Evolutionary conservation across 2,113 vertebrate species (phyloP), one percentile per base, ranked within the genome.

Genomic region (Clarias magur): DNA sequence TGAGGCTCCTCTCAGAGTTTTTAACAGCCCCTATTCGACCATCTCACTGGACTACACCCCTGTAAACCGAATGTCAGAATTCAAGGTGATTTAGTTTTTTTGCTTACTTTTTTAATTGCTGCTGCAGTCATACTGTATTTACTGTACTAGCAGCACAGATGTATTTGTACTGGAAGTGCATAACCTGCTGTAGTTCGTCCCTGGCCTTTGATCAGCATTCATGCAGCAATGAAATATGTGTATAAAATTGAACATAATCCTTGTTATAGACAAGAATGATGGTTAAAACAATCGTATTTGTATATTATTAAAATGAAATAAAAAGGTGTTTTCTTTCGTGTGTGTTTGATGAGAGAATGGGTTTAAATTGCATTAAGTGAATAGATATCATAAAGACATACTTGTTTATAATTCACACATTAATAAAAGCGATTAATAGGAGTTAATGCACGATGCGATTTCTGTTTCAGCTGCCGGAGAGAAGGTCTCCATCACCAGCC

Each of bases 11-110:
- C 60, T 92, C 54, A 87, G 94, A 38, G 93, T 91, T 12, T 96
- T 95, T 88, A 94, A 95, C 92, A 95, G 95, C 62, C 95, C 95
- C 0, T 96, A 96, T 81, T 78, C 90, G 0, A 21, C 89, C 17
- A 3, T 90, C 23, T 94, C 94, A 10, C 63, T 93, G 86, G 95
- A 95, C 4, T 95, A 91, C 87, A 95, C 89, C 89, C 92, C 94
- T 27, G 10, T 87, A 0, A 27, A 83, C 89, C 91, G 94, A 48
- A 91, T 93, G 90, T 91, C 94, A 0, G 95, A 96, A 3, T 94
- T 87, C 85, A 95, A 94, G 95, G 95, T 90, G 87, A 34, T n/a
- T 73, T 16, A 60, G 4, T 54, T 10, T 11, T 25, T n/a, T 25
- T 19, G 17, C 30, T 1, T 1, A 16, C 2, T 10, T 19, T 30